Percentiles rank a stretch among this genome's conserved stretches.
These are phyloP conservation scores for Arvicanthis niloticus DNA, from an alignment of 2,113 vertebrate genomes.

Conservation along the genomic window DNA sequence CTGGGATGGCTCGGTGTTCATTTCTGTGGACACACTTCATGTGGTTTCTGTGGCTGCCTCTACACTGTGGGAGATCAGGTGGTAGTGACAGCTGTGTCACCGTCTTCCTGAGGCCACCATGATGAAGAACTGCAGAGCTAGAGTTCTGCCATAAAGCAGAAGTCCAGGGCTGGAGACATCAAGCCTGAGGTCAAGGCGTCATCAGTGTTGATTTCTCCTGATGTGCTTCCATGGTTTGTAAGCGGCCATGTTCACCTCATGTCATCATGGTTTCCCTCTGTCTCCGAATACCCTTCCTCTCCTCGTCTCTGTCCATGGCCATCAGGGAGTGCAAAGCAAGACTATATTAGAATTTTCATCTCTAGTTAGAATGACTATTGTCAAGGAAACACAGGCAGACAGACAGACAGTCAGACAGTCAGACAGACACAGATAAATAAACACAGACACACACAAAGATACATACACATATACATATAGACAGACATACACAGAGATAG, in stretches of 20 bases:
- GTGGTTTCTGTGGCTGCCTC: too few species aligned
- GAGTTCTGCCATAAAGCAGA: neutral
- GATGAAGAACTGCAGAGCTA: neutral
- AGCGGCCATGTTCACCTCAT: neutral
- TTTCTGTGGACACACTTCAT: neutral
- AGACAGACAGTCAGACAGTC: neutral
- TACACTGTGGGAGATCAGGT: neutral
- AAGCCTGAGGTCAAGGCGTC: neutral
- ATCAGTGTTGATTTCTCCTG: neutral
- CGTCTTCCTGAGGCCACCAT: rapidly evolving
- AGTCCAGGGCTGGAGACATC: neutral
- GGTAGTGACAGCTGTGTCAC: neutral
- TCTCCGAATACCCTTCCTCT: neutral
- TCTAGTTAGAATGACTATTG: neutral
- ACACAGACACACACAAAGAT: neutral
- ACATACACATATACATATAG: neutral
- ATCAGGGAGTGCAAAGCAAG: neutral
- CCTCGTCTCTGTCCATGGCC: neutral
- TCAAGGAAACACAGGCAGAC: neutral
- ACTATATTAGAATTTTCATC: neutral
- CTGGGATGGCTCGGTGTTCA: neutral
- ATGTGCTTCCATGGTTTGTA: neutral
- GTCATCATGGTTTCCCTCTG: neutral
- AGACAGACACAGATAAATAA: neutral
- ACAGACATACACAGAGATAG: neutral